Percentiles rank a stretch among this genome's conserved stretches.
phyloP scores from a whole-genome alignment of 2,797 vertebrate genomes.

The Mormyrops attenuatus region DNA sequence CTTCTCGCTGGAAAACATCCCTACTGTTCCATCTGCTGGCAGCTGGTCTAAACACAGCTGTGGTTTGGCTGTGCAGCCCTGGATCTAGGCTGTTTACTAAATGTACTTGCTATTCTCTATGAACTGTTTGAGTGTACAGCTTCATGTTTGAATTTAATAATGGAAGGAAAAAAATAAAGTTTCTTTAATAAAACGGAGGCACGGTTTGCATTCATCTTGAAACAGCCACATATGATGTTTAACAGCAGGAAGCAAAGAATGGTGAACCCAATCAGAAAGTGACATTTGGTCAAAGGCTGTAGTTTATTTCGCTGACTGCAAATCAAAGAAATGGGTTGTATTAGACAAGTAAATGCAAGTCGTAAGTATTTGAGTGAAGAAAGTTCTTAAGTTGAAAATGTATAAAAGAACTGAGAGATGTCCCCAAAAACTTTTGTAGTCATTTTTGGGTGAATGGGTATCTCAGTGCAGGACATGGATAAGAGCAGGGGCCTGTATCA shows the following conservation, averaged over 20 bases:
- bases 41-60: background rate
- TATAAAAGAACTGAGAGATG: background rate
- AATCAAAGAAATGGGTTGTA: background rate
- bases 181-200: background rate
- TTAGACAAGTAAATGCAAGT: background rate
- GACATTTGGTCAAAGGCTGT: background rate
- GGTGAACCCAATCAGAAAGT: background rate
- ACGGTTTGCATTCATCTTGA: background rate
- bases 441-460: background rate
- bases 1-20: background rate
- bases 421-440: background rate
- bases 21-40: background rate
- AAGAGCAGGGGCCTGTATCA: background rate
- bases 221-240: background rate
- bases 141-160: background rate
- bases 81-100: background rate
- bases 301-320: background rate
- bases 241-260: background rate
- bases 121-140: background rate
- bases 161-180: background rate
- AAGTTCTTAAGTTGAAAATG: background rate
- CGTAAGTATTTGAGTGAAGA: background rate
- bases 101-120: conserved; percentile 4
- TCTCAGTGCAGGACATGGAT: background rate
- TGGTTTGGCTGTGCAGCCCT: background rate